These are phyloP conservation scores for Maconellicoccus hirsutus DNA, from an alignment of 1,140 invertebrate species.

Conservation along the genomic window DNA sequence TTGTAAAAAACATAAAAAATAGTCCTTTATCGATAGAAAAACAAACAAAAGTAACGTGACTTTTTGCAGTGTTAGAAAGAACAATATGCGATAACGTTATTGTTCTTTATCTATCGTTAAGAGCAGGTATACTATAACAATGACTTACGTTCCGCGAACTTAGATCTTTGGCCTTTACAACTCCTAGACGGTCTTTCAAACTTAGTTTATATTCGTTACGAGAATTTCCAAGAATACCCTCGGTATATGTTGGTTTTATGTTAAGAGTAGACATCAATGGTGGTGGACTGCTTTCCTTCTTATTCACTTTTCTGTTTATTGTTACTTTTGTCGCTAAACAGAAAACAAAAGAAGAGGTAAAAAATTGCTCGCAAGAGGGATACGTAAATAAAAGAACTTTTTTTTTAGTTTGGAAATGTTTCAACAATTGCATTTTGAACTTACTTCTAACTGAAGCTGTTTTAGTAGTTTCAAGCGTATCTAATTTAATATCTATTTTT, in stretches of 20 bases:
- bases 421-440: neutral
- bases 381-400: neutral
- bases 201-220: neutral
- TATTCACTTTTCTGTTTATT: neutral
- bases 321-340: neutral
- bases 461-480: neutral
- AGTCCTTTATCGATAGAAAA: no score
- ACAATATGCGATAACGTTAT: no score
- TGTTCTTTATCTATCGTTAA: no score
- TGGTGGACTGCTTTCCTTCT: neutral
- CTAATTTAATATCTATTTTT: slow-evolving; percentile 13
- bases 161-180: neutral
- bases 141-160: neutral
- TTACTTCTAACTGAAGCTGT: neutral
- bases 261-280: neutral
- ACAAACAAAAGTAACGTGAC: no score
- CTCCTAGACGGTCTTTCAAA: neutral
- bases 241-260: slow-evolving; percentile 2
- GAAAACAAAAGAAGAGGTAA: no score
- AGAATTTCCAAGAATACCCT: neutral
- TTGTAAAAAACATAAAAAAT: no score
- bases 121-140: neutral
- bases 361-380: neutral
- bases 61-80: neutral
- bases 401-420: no score